A percentile compares a stretch with the other conserved stretches of the same genome.
Evolutionary conservation across 2,888 invertebrate species (phyloP).

Genomic region (Drosophila merina): DNA sequence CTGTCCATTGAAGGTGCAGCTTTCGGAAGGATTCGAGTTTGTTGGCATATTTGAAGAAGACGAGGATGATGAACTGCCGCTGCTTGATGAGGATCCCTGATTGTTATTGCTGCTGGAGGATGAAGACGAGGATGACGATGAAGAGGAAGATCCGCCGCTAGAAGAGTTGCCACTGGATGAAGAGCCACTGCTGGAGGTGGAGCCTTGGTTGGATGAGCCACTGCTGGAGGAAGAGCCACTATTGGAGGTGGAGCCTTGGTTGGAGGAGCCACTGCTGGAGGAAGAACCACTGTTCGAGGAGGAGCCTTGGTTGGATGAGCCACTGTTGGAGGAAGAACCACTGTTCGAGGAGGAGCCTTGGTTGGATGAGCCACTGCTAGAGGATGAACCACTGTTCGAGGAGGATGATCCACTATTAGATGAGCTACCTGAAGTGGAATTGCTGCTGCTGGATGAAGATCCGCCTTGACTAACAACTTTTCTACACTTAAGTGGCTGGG

Average conservation of each 20-base stretch:
- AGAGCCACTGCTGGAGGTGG: conserved; percentile 19
- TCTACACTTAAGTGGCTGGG: conserved; percentile 71
- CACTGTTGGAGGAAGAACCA: conserved; percentile 31
- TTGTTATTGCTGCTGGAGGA: conserved; percentile 19
- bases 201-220: conserved; percentile 5
- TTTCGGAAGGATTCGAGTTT: conserved; percentile 61
- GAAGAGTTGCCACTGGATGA: not conserved
- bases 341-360: conserved; percentile 18
- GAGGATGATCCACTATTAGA: conserved; percentile 38
- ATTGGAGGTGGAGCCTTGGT: not conserved
- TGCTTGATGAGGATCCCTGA: conserved; percentile 30
- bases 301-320: conserved; percentile 42
- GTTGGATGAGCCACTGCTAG: conserved; percentile 21
- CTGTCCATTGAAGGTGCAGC: conserved; percentile 74
- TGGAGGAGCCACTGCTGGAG: conserved; percentile 2
- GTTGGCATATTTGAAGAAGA: conserved; percentile 27
- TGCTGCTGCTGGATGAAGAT: conserved; percentile 38
- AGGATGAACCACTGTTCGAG: conserved; percentile 21
- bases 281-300: conserved; percentile 25
- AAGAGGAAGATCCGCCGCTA: conserved; percentile 14
- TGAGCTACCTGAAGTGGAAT: conserved; percentile 36
- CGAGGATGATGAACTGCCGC: conserved; percentile 19
- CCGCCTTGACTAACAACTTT: conserved; percentile 32
- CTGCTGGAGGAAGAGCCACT: conserved; percentile 37
- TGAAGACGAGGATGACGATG: conserved; percentile 21